phyloP scores from a whole-genome alignment of 2,797 vertebrate genomes.

The Pyrocephalus nanus region DNA sequence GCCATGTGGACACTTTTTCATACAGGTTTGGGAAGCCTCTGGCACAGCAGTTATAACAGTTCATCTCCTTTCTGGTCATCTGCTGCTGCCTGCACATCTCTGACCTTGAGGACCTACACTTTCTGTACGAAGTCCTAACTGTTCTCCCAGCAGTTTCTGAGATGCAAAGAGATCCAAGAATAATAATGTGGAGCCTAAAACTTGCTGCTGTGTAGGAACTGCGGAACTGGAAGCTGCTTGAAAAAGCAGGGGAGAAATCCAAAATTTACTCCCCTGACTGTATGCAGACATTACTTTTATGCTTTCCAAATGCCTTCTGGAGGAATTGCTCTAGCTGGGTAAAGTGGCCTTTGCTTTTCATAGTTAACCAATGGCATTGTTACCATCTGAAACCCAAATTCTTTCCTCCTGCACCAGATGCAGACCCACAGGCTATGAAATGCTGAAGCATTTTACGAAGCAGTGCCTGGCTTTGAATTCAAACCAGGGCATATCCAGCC shows the following conservation, averaged over 20 bases:
- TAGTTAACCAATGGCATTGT: constrained; percentile 31
- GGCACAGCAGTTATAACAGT: neutral
- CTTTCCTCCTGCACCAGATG: constrained; percentile 55
- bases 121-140: neutral
- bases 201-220: neutral
- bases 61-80: neutral
- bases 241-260: neutral
- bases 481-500: constrained; percentile 37
- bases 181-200: neutral
- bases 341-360: constrained; percentile 45
- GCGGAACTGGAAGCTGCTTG: neutral
- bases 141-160: neutral
- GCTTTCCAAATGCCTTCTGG: constrained; percentile 26
- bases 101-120: neutral
- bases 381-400: constrained; percentile 38
- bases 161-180: neutral
- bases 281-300: neutral
- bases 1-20: neutral
- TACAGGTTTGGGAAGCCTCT: constrained; percentile 1
- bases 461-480: constrained; percentile 29
- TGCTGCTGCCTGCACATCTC: neutral
- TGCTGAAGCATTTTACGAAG: neutral
- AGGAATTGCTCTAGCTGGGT: constrained; percentile 9
- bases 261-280: neutral
- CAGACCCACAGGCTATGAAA: constrained; percentile 52